Evolutionary conservation across 1,140 invertebrate species (phyloP).

Genomic region (Heliconius hewitsoni): DNA sequence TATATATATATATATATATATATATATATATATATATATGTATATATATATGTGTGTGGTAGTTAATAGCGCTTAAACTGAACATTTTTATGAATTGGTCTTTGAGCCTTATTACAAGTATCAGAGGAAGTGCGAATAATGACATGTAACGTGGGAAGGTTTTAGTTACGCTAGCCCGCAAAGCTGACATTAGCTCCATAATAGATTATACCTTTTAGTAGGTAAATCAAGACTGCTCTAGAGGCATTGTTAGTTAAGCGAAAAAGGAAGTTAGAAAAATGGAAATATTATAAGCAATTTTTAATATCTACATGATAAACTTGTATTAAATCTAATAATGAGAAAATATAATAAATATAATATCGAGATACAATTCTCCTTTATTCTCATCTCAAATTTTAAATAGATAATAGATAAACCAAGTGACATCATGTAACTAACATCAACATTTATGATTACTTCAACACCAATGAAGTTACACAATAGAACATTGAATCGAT

Average conservation of each 20-base stretch:
- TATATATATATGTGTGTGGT: too few relatives aligned
- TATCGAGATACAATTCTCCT: too few relatives aligned
- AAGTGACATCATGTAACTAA: slow-evolving; percentile 33
- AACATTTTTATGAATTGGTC: background rate
- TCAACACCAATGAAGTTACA: slow-evolving; percentile 45
- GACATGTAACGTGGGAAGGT: slow-evolving; percentile 6
- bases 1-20: too few relatives aligned
- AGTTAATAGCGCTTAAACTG: background rate
- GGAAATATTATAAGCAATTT: too few relatives aligned
- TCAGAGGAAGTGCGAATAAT: slow-evolving; percentile 16
- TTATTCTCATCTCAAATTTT: too few relatives aligned
- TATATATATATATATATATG: too few relatives aligned
- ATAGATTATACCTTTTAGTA: background rate
- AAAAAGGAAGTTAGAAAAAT: background rate
- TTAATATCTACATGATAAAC: too few relatives aligned
- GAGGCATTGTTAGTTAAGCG: background rate
- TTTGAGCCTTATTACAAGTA: background rate
- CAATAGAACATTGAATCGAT: slow-evolving; percentile 61
- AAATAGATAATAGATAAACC: slow-evolving; percentile 34
- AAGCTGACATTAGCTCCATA: background rate
- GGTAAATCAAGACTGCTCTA: background rate
- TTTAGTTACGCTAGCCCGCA: slow-evolving; percentile 13
- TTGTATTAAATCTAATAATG: too few relatives aligned
- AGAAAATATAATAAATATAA: too few relatives aligned
- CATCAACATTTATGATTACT: slow-evolving; percentile 43